Evolutionary conservation across 1,140 invertebrate genomes (phyloP).

Genomic region (Hyposmocoma kahamanoa): DNA sequence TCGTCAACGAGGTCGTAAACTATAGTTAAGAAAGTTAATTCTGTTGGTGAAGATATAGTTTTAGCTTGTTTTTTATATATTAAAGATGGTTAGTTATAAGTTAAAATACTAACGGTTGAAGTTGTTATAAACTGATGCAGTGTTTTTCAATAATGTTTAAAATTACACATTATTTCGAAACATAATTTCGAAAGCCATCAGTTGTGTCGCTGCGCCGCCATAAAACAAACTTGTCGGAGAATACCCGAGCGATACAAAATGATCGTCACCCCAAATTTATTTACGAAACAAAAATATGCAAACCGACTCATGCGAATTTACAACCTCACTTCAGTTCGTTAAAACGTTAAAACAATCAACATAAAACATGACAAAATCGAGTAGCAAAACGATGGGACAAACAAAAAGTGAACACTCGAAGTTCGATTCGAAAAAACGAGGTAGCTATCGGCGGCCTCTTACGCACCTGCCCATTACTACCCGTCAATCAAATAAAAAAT

Average conservation of each 20-base stretch:
- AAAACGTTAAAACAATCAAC: constrained; percentile 27
- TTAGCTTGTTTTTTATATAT: too few species aligned
- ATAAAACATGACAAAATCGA: constrained; percentile 31
- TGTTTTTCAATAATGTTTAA: too few species aligned
- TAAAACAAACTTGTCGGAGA: not conserved
- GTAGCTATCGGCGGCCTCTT: constrained; percentile 55
- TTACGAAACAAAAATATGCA: not conserved
- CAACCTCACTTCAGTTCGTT: not conserved
- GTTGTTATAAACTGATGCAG: too few species aligned
- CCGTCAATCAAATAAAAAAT: constrained; percentile 70
- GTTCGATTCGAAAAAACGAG: constrained; percentile 47
- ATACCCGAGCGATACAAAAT: not conserved
- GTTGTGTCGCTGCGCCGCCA: too few species aligned
- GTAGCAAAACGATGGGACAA: constrained; percentile 34
- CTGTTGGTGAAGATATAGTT: too few species aligned
- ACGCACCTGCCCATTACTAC: constrained; percentile 68
- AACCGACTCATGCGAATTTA: not conserved
- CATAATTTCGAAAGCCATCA: too few species aligned
- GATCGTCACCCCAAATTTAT: not conserved
- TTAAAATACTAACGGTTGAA: too few species aligned
- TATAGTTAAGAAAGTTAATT: too few species aligned
- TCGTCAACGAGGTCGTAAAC: too few species aligned
- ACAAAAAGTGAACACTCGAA: constrained; percentile 46
- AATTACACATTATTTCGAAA: too few species aligned
- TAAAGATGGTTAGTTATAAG: too few species aligned